Evolutionary conservation across 2,113 vertebrate genomes (phyloP).

Genomic region (Aptenodytes forsteri): DNA sequence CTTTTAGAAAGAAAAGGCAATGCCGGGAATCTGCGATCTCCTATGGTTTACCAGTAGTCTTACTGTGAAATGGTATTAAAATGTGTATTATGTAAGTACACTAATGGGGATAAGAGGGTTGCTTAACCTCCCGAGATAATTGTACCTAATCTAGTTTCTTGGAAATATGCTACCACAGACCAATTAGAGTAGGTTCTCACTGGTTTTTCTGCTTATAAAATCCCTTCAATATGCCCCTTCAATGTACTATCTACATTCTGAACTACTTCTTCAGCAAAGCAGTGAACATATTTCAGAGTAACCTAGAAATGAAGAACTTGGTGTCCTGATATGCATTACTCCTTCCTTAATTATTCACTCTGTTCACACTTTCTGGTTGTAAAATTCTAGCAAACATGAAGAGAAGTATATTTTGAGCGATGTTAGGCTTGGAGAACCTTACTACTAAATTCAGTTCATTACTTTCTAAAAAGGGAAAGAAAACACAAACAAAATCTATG

Average conservation of each 20-base stretch:
- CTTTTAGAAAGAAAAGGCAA: background rate
- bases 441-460: background rate
- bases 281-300: background rate
- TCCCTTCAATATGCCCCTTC: background rate
- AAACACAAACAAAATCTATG: background rate
- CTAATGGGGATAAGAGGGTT: slow-evolving; percentile 37
- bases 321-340: background rate
- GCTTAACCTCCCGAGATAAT: slow-evolving; percentile 18
- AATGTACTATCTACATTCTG: background rate
- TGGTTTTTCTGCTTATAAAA: background rate
- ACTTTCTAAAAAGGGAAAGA: background rate
- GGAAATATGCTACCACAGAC: slow-evolving; percentile 34
- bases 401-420: background rate
- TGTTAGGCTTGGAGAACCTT: background rate
- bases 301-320: background rate
- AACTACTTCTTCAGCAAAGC: background rate
- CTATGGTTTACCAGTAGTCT: background rate
- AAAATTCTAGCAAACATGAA: background rate
- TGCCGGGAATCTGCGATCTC: background rate
- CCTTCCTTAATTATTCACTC: background rate
- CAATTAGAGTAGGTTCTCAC: background rate
- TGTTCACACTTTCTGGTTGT: background rate
- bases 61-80: slow-evolving; percentile 37
- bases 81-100: slow-evolving; percentile 32
- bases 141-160: slow-evolving; percentile 36